phyloP scores from a whole-genome alignment of 2,888 invertebrate species.

The Drosophila melanosoma region DNA sequence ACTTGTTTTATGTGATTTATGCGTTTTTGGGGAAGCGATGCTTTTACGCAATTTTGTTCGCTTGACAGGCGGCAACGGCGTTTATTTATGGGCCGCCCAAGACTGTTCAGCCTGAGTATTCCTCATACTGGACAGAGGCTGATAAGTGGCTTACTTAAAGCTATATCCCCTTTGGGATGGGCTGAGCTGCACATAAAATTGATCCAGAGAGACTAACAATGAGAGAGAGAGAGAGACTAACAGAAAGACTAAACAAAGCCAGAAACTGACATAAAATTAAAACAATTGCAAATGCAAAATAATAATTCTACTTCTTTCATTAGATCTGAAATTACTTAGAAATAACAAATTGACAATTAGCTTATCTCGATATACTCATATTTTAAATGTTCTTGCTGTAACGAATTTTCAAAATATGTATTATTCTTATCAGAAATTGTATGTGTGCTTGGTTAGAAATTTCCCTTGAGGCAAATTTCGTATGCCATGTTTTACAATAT shows the following conservation, averaged over 20 bases:
- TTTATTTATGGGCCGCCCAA: constrained; percentile 67
- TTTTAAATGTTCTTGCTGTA: background rate
- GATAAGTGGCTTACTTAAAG: constrained; percentile 66
- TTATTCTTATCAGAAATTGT: background rate
- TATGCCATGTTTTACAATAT: background rate
- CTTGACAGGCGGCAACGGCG: constrained; percentile 64
- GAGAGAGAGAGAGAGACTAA: background rate
- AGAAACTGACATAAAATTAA: background rate
- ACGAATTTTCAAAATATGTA: too few relatives aligned
- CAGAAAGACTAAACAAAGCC: constrained; percentile 11
- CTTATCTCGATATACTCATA: background rate
- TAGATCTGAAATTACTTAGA: background rate
- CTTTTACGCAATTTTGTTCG: constrained; percentile 64
- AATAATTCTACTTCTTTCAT: background rate
- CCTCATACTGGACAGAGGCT: constrained; percentile 35
- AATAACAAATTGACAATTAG: constrained; percentile 2
- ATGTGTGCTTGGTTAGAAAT: constrained; percentile 1
- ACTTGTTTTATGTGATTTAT: constrained; percentile 63
- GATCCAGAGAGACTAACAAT: background rate
- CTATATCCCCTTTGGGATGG: background rate
- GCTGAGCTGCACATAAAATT: constrained; percentile 29
- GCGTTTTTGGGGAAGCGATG: constrained; percentile 45
- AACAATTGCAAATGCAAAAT: background rate
- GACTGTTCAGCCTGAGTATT: constrained; percentile 32
- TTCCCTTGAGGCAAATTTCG: constrained; percentile 6